Conservation (phyloP, 1,140 invertebrate genomes). For the Ladona fulva region DNA sequence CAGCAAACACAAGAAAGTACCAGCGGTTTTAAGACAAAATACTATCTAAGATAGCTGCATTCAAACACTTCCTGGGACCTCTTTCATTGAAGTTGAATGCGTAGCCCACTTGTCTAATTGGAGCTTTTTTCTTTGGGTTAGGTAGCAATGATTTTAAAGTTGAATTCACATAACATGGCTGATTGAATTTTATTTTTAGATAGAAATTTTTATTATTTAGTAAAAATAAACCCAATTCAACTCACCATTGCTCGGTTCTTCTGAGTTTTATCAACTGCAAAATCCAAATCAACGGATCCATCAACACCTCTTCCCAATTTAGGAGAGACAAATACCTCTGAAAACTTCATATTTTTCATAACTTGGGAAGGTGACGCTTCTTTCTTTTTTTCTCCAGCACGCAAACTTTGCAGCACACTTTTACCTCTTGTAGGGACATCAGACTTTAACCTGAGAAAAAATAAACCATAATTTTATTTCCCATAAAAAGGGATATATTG, state of each 20-base stretch:
- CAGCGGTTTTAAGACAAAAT: too few relatives aligned
- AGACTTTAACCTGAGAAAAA: not conserved
- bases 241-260: not conserved
- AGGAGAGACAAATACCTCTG: not conserved
- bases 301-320: not conserved
- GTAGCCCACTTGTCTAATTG: too few relatives aligned
- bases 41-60: too few relatives aligned
- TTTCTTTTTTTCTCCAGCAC: not conserved
- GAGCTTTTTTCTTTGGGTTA: too few relatives aligned
- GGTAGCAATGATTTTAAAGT: too few relatives aligned
- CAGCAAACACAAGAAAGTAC: too few relatives aligned
- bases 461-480: not conserved
- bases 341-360: not conserved
- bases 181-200: too few relatives aligned
- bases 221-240: too few relatives aligned
- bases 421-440: not conserved
- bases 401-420: not conserved
- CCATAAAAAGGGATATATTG: not conserved
- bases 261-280: not conserved
- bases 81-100: too few relatives aligned
- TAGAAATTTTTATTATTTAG: too few relatives aligned
- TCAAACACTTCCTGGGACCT: too few relatives aligned
- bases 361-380: not conserved
- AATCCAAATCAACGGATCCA: not conserved
- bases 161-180: too few relatives aligned